phyloP scores from a whole-genome alignment of 2,888 invertebrate genomes.

The Apocheima hispidaria region DNA sequence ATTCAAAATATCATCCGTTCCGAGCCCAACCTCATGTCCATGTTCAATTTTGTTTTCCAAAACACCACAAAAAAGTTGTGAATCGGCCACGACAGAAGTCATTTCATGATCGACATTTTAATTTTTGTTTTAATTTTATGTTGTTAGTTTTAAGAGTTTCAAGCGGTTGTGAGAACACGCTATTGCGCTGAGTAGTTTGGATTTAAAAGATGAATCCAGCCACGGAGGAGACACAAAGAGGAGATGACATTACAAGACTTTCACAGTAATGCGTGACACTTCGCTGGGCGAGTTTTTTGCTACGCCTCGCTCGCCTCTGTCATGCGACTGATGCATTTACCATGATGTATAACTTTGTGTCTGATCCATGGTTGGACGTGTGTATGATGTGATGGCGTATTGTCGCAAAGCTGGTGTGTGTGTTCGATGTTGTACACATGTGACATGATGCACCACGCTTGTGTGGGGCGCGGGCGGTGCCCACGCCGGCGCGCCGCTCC shows the following conservation, averaged over 20 bases:
- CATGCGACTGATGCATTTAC: too few relatives aligned
- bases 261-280: background rate
- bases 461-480: conserved; percentile 51
- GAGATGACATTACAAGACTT: background rate
- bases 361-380: background rate
- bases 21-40: conserved; percentile 27
- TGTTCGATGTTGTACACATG: conserved; percentile 83
- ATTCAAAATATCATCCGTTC: conserved; percentile 47
- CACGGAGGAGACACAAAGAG: background rate
- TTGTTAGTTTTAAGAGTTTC: conserved; percentile 73
- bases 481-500: conserved; percentile 39
- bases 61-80: conserved; percentile 52
- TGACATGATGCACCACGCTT: conserved; percentile 75
- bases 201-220: background rate
- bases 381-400: conserved; percentile 48
- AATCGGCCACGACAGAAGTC: conserved; percentile 63
- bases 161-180: conserved; percentile 70
- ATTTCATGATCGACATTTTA: conserved; percentile 74
- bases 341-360: background rate
- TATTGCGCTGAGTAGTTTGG: conserved; percentile 31
- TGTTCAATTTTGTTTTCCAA: conserved; percentile 64
- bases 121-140: conserved; percentile 72
- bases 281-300: too few relatives aligned
- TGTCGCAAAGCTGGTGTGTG: conserved; percentile 62
- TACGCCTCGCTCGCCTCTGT: too few relatives aligned